Conservation (phyloP, 2,797 vertebrate genomes). For the Bucorvus abyssinicus region DNA sequence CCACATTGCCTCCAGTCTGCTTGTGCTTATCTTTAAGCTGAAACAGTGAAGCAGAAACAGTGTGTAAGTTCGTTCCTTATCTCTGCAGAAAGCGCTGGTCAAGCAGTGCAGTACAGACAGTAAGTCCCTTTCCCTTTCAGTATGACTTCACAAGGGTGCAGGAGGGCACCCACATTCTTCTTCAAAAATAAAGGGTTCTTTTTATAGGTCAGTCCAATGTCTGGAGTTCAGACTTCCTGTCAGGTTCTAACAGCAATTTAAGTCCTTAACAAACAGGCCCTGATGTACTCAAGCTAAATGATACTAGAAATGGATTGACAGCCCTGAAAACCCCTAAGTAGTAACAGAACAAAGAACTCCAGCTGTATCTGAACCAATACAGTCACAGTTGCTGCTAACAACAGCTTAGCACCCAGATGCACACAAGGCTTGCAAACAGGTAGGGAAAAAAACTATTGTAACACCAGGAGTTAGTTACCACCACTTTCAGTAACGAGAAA, state of each 20-base stretch:
- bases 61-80: background rate
- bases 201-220: background rate
- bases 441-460: fast-evolving
- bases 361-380: background rate
- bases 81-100: background rate
- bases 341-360: background rate
- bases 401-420: background rate
- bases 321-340: background rate
- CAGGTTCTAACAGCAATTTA: background rate
- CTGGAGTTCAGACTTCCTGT: background rate
- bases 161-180: background rate
- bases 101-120: background rate
- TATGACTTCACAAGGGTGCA: background rate
- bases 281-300: background rate
- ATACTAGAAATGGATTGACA: background rate
- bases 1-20: constrained; percentile 83
- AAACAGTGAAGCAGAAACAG: background rate
- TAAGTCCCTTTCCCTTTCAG: background rate
- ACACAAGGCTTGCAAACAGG: background rate
- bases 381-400: background rate
- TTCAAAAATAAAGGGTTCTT: background rate
- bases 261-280: background rate
- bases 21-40: constrained; percentile 92
- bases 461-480: background rate
- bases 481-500: background rate